Evolutionary conservation across 2,888 invertebrate species (phyloP).

Genomic region (Glaucopsyche alexis): DNA sequence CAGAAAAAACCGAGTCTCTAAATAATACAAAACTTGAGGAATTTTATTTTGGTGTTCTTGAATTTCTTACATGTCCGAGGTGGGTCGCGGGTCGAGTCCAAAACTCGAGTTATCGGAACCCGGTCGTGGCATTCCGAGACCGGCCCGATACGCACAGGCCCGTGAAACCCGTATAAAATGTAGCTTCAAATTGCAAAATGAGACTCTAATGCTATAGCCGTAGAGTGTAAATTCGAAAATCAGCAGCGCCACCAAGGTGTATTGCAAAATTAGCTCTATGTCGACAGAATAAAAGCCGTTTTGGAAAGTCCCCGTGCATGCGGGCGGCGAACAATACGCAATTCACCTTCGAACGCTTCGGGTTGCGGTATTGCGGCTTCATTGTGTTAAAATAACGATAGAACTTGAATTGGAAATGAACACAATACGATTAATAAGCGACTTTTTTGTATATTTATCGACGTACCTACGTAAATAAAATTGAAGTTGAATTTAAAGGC

Average conservation of each 20-base stretch:
- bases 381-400: conserved; percentile 77
- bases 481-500: background rate
- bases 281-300: conserved; percentile 68
- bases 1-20: background rate
- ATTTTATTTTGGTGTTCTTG: conserved; percentile 22
- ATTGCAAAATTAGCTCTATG: conserved; percentile 72
- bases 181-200: conserved; percentile 41
- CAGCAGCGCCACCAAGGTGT: conserved; percentile 43
- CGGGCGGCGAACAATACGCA: conserved; percentile 78
- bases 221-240: conserved; percentile 46
- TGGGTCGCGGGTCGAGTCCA: conserved; percentile 47
- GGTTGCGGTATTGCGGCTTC: conserved; percentile 79
- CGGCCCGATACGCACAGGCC: conserved; percentile 71
- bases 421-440: conserved; percentile 61
- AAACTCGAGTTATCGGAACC: conserved; percentile 67
- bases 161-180: conserved; percentile 54
- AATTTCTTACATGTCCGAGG: conserved; percentile 11
- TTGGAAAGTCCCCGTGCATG: conserved; percentile 71
- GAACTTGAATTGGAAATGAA: conserved; percentile 66
- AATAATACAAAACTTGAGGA: conserved; percentile 21
- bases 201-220: conserved; percentile 40
- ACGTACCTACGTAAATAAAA: background rate
- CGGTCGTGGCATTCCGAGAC: conserved; percentile 76
- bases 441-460: conserved; percentile 45
- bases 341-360: conserved; percentile 78